A percentile compares a stretch with the other conserved stretches of the same genome.
These are phyloP conservation scores for Catharus fuscescens DNA, from an alignment of 2,113 vertebrate species.

Conservation along the genomic window DNA sequence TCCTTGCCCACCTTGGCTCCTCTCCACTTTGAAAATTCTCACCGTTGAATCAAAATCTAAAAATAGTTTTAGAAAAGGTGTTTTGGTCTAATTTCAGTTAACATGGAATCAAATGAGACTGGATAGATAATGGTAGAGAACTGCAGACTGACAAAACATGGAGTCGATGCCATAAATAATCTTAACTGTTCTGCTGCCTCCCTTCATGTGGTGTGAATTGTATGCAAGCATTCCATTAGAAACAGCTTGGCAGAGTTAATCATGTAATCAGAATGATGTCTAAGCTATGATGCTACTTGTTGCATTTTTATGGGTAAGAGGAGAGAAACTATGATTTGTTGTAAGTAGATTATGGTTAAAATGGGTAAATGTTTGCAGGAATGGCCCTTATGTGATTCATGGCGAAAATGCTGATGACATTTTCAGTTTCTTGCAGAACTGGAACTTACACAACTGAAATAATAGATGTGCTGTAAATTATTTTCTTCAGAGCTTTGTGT, in stretches of 20 bases:
- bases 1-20: accelerated
- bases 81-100: background rate
- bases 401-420: background rate
- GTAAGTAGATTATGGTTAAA: background rate
- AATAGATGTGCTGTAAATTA: background rate
- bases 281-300: background rate
- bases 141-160: background rate
- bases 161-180: background rate
- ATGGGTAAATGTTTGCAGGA: background rate
- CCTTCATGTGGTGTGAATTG: background rate
- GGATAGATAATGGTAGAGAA: background rate
- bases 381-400: background rate
- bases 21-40: background rate
- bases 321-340: background rate
- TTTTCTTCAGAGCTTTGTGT: background rate
- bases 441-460: background rate
- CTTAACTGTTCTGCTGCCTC: background rate
- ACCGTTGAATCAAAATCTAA: background rate
- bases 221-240: background rate
- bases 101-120: background rate
- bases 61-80: background rate
- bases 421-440: background rate
- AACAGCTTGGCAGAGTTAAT: background rate
- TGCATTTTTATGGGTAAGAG: background rate
- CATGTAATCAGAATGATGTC: background rate